Evolutionary conservation across 2,113 vertebrate species (phyloP).

Genomic region (Anguilla japonica): DNA sequence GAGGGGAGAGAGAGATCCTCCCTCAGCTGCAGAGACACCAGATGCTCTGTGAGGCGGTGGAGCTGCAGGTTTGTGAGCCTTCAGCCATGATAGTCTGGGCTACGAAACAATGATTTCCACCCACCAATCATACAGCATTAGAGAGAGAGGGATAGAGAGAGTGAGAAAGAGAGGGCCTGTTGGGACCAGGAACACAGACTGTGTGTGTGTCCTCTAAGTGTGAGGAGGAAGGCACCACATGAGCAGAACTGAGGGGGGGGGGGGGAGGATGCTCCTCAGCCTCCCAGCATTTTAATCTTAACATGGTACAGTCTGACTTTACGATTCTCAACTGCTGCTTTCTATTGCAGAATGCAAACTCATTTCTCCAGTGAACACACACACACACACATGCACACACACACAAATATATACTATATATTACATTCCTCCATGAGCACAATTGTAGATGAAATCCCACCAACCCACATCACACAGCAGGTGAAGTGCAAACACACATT

Average conservation of each 20-base stretch:
- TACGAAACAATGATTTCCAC: background rate
- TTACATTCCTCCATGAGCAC: slow-evolving; percentile 6
- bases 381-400: too few relatives aligned
- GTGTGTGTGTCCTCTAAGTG: slow-evolving; percentile 58
- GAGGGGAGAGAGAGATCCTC: slow-evolving; percentile 13
- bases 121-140: background rate
- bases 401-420: background rate
- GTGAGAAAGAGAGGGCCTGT: slow-evolving; percentile 51
- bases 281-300: slow-evolving; percentile 42
- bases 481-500: slow-evolving; percentile 36
- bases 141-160: background rate
- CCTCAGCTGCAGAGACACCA: slow-evolving; percentile 3
- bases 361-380: slow-evolving; percentile 11
- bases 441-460: slow-evolving; percentile 2
- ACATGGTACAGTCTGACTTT: slow-evolving; percentile 80
- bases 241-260: slow-evolving; percentile 39
- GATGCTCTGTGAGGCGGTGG: background rate
- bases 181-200: slow-evolving; percentile 60
- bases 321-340: slow-evolving; percentile 55
- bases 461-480: slow-evolving; percentile 9
- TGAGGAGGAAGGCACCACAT: slow-evolving; percentile 53
- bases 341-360: slow-evolving; percentile 50
- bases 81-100: background rate
- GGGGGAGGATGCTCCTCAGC: slow-evolving; percentile 42
- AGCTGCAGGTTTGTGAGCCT: slow-evolving; percentile 1